Evolutionary conservation across 1,140 invertebrate species (phyloP).

Genomic region (Palaemon carinicauda): DNA sequence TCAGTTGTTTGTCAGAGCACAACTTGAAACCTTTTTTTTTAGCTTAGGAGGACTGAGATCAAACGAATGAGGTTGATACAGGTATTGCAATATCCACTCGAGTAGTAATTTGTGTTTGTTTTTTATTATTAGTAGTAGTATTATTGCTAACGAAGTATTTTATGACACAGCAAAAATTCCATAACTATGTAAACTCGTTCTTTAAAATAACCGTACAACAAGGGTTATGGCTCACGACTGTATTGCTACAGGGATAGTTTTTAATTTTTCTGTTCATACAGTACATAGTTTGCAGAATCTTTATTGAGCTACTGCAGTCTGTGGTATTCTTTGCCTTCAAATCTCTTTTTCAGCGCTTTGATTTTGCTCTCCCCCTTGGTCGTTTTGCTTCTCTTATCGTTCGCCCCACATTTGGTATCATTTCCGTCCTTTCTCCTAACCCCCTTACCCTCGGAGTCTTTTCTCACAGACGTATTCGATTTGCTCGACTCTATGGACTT

Average conservation of each 20-base stretch:
- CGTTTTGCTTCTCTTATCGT: background rate
- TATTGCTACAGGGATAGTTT: background rate
- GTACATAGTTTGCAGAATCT: background rate
- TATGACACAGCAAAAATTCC: too few species aligned
- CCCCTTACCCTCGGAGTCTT: slow-evolving; percentile 34
- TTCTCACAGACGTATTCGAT: background rate
- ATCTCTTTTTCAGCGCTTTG: slow-evolving; percentile 42
- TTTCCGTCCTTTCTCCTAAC: slow-evolving; percentile 36
- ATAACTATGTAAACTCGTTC: too few species aligned
- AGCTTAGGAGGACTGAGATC: too few species aligned
- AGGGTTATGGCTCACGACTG: too few species aligned
- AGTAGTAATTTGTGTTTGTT: too few species aligned
- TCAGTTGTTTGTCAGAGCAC: too few species aligned
- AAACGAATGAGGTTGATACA: too few species aligned
- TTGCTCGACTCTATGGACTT: slow-evolving; percentile 21
- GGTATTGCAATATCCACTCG: too few species aligned
- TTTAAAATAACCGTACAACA: too few species aligned
- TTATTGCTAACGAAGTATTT: too few species aligned
- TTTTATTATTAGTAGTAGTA: too few species aligned
- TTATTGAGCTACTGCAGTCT: slow-evolving; percentile 20
- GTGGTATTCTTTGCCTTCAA: slow-evolving; percentile 43
- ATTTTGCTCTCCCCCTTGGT: slow-evolving; percentile 35
- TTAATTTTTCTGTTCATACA: background rate
- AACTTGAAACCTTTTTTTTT: too few species aligned
- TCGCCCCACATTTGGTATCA: background rate